Percentiles rank a stretch among this genome's conserved stretches.
These are phyloP conservation scores for Panulirus ornatus DNA, from an alignment of 1,140 invertebrate genomes.

Conservation along the genomic window DNA sequence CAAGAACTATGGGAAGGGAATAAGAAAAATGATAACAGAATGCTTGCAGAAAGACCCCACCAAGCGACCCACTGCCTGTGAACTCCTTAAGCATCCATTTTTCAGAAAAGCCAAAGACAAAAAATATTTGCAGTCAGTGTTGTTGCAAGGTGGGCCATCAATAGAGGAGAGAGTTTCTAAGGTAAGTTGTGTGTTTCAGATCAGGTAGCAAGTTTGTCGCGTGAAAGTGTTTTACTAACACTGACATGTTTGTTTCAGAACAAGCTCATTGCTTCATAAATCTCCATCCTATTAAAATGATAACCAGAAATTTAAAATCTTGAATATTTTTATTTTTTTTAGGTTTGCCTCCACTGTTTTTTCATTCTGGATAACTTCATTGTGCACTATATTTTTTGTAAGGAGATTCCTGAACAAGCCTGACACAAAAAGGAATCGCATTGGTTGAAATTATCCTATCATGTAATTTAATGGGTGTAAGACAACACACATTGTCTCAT, in stretches of 20 bases:
- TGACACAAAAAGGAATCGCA: no score
- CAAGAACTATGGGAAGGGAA: conserved; percentile 97
- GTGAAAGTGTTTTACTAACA: background rate
- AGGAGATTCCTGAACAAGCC: no score
- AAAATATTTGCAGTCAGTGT: conserved; percentile 93
- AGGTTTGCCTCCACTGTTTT: no score
- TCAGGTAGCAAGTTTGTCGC: background rate
- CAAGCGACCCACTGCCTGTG: conserved; percentile 97
- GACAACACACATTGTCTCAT: no score
- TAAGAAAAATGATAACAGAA: conserved; percentile 96
- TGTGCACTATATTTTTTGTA: no score
- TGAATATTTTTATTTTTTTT: no score
- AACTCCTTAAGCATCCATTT: conserved; percentile 98
- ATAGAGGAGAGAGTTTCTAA: conserved; percentile 94
- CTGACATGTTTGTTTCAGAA: conserved; percentile 9
- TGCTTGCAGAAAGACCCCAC: conserved; percentile 96
- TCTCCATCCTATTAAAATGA: no score
- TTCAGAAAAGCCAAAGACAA: conserved; percentile 99
- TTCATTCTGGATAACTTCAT: no score
- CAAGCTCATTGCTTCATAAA: no score
- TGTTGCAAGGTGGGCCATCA: conserved; percentile 91
- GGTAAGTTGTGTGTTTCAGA: conserved; percentile 79
- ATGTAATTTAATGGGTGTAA: no score
- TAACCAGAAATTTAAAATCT: no score
- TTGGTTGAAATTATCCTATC: no score